A percentile compares a stretch with the other conserved stretches of the same genome.
Evolutionary conservation across 2,888 invertebrate genomes (phyloP).

Genomic region (Sisyra nigra): DNA sequence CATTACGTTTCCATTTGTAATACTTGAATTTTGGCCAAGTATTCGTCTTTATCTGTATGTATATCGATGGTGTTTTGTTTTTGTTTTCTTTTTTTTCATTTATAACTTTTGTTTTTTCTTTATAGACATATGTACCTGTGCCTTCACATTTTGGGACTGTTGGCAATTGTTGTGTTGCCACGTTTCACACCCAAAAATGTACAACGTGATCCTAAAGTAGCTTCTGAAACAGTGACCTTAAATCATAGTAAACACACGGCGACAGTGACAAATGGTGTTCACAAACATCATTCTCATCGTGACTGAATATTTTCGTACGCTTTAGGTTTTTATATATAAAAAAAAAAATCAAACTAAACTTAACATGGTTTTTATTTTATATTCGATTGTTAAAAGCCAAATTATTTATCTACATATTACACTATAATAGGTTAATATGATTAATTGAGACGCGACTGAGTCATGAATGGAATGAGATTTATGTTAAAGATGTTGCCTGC

Average conservation of each 20-base stretch:
- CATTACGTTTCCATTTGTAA: conserved; percentile 79
- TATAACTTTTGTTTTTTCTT: conserved; percentile 10
- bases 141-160: conserved; percentile 24
- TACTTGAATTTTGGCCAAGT: conserved; percentile 69
- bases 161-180: conserved; percentile 23
- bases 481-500: too few species aligned
- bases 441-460: too few species aligned
- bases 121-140: conserved; percentile 28
- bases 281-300: not conserved
- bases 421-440: too few species aligned
- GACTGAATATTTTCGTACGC: too few species aligned
- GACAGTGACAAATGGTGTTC: conserved; percentile 3
- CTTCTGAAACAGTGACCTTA: not conserved
- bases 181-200: conserved; percentile 17
- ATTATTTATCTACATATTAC: too few species aligned
- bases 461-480: too few species aligned
- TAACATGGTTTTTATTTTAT: too few species aligned
- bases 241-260: not conserved
- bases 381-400: too few species aligned
- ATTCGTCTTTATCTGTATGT: conserved; percentile 64
- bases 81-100: not conserved
- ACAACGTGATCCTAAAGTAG: not conserved
- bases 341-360: too few species aligned
- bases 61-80: conserved; percentile 2
- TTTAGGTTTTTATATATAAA: too few species aligned